These are phyloP conservation scores for Tortrix viridana DNA, from an alignment of 2,888 invertebrate genomes.

Conservation along the genomic window DNA sequence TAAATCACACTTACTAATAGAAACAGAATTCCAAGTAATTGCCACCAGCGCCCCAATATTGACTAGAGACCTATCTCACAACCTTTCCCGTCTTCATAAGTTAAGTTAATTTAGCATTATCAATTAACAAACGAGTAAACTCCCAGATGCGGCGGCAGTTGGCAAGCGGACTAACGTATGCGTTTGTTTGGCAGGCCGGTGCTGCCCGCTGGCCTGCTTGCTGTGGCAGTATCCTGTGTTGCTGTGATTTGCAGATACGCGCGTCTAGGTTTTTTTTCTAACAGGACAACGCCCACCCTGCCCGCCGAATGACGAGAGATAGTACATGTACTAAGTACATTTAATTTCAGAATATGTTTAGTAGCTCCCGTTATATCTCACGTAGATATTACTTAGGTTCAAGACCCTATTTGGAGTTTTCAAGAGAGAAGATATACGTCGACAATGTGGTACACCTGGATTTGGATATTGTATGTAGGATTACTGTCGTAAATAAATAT, in stretches of 20 bases:
- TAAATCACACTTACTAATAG: conserved; percentile 6
- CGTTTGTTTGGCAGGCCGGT: conserved; percentile 84
- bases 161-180: conserved; percentile 67
- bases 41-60: not conserved
- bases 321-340: conserved; percentile 17
- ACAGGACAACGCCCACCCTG: conserved; percentile 64
- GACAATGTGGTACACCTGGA: conserved; percentile 49
- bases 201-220: conserved; percentile 83
- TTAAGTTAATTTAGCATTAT: not conserved
- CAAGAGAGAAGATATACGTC: conserved; percentile 53
- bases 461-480: conserved; percentile 57
- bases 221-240: conserved; percentile 82
- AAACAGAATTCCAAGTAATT: conserved; percentile 1
- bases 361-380: not conserved
- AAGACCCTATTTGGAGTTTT: conserved; percentile 23
- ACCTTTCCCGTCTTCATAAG: not conserved
- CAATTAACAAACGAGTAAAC: conserved; percentile 11
- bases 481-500: conserved; percentile 62
- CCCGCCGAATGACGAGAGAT: conserved; percentile 51
- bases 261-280: conserved; percentile 70
- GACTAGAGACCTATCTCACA: conserved; percentile 5
- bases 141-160: conserved; percentile 30
- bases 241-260: conserved; percentile 79
- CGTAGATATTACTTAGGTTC: conserved; percentile 2
- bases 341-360: conserved; percentile 12